phyloP scores from a whole-genome alignment of 2,113 vertebrate genomes.

The Cyanocitta stelleri region DNA sequence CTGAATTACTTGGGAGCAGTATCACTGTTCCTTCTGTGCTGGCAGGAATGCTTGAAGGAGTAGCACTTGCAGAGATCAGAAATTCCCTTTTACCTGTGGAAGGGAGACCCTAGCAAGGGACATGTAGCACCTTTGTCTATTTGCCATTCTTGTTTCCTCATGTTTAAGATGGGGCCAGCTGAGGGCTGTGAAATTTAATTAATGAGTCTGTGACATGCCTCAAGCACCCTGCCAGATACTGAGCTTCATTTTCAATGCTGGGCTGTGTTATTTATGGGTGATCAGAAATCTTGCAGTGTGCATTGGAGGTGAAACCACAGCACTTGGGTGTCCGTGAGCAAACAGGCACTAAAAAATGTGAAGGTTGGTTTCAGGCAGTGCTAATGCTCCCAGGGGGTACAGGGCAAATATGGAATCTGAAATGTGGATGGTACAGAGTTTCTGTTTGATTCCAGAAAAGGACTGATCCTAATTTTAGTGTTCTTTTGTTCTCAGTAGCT shows the following conservation, averaged over 20 bases:
- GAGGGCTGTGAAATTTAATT: not conserved
- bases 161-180: not conserved
- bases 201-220: not conserved
- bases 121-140: not conserved
- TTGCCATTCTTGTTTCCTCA: not conserved
- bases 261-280: not conserved
- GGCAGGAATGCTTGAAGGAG: not conserved
- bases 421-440: not conserved
- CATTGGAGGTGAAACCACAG: not conserved
- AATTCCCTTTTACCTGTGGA: not conserved
- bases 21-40: not conserved
- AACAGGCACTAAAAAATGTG: not conserved
- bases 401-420: fast-evolving
- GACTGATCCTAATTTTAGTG: not conserved
- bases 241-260: not conserved
- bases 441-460: not conserved
- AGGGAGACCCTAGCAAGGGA: not conserved
- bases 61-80: not conserved
- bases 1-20: not conserved
- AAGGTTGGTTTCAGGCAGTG: not conserved
- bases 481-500: not conserved
- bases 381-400: not conserved
- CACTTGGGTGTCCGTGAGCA: not conserved
- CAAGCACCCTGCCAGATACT: not conserved
- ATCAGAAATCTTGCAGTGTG: not conserved